These are phyloP conservation scores for Octonoba sinensis DNA, from an alignment of 2,888 invertebrate genomes.

Conservation along the genomic window DNA sequence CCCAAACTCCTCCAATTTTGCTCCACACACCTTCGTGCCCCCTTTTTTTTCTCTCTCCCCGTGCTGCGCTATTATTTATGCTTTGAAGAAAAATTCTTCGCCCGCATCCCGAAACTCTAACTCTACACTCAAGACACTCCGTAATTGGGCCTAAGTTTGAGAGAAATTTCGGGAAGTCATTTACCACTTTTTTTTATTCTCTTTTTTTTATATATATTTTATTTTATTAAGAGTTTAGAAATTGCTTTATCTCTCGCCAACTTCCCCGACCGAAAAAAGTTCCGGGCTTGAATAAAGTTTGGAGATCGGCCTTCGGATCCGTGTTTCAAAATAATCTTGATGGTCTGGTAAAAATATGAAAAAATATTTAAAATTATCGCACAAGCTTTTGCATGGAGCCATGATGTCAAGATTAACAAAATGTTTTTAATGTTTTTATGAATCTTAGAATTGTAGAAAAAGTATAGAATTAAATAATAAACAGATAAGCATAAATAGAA, in stretches of 20 bases:
- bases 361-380: too few relatives aligned
- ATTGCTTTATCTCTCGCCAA: constrained; percentile 44
- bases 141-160: constrained; percentile 60
- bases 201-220: constrained; percentile 21
- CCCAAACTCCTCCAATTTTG: constrained; percentile 55
- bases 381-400: too few relatives aligned
- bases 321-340: too few relatives aligned
- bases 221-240: constrained; percentile 62
- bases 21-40: constrained; percentile 23
- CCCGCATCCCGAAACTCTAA: constrained; percentile 17
- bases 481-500: too few relatives aligned
- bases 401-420: too few relatives aligned
- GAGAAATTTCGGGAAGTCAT: constrained; percentile 27
- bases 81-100: constrained; percentile 30
- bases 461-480: too few relatives aligned
- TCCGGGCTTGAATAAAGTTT: constrained; percentile 16
- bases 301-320: background rate
- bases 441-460: too few relatives aligned
- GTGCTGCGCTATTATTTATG: constrained; percentile 37
- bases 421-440: too few relatives aligned
- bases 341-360: too few relatives aligned
- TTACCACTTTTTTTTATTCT: constrained; percentile 3
- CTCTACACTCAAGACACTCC: constrained; percentile 48
- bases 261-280: background rate
- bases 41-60: constrained; percentile 1